Percentiles rank a stretch among this genome's conserved stretches.
Conservation (phyloP, 2,888 invertebrate genomes). For the Sepioteuthis lessoniana region DNA sequence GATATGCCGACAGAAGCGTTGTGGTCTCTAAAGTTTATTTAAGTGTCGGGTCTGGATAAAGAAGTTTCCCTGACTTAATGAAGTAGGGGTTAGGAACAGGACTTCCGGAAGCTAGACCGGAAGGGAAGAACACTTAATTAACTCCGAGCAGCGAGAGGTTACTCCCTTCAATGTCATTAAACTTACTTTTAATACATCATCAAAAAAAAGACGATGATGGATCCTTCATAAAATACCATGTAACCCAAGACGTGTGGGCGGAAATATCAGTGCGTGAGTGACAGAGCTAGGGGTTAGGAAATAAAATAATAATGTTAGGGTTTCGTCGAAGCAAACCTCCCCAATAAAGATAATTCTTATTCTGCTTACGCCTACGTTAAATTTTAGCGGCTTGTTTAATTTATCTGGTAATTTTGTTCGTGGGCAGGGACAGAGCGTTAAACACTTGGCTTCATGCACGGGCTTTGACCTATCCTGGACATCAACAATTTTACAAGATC, state of each 20-base stretch:
- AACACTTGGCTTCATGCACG: background rate
- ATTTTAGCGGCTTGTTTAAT: background rate
- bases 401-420: background rate
- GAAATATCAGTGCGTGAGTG: background rate
- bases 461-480: background rate
- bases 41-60: background rate
- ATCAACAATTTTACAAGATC: background rate
- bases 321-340: background rate
- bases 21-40: background rate
- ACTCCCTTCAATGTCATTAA: background rate
- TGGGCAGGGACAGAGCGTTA: background rate
- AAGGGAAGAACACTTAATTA: conserved; percentile 4
- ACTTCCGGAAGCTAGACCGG: background rate
- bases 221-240: background rate
- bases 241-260: background rate
- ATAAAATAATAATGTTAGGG: background rate
- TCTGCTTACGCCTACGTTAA: background rate
- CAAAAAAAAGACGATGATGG: background rate
- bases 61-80: background rate
- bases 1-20: background rate
- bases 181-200: background rate
- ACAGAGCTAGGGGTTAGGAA: background rate
- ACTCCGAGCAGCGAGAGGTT: background rate
- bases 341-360: background rate
- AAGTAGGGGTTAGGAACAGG: background rate